These are phyloP conservation scores for Panzeria rudis DNA, from an alignment of 2,888 invertebrate genomes.

Conservation along the genomic window DNA sequence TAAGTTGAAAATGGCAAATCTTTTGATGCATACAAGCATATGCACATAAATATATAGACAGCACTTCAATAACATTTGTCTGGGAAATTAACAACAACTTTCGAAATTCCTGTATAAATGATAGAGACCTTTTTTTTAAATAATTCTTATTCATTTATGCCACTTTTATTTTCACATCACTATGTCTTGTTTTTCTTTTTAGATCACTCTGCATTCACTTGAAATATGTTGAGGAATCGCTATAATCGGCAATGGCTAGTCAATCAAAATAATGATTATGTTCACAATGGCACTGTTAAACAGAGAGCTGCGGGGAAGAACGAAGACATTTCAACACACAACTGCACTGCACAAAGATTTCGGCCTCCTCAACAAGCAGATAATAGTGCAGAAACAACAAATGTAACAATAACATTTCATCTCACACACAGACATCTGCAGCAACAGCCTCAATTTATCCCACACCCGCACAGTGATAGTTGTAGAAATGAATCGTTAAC, in stretches of 20 bases:
- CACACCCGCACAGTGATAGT: slow-evolving; percentile 42
- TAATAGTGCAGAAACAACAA: slow-evolving; percentile 71
- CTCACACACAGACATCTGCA: slow-evolving; percentile 31
- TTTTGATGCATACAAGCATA: not conserved
- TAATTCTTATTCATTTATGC: slow-evolving; percentile 1
- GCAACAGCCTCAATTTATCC: slow-evolving; percentile 23
- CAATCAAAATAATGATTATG: slow-evolving; percentile 71
- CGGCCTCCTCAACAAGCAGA: slow-evolving; percentile 54
- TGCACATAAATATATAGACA: not conserved
- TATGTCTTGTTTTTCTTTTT: slow-evolving; percentile 8
- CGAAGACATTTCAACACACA: slow-evolving; percentile 44
- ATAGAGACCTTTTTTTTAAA: slow-evolving; percentile 29
- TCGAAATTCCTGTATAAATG: slow-evolving; percentile 53
- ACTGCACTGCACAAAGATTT: slow-evolving; percentile 65
- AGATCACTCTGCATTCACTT: slow-evolving; percentile 58
- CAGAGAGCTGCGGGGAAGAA: slow-evolving; percentile 33
- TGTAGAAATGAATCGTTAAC: slow-evolving; percentile 51
- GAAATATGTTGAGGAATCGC: slow-evolving; percentile 79
- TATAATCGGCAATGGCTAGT: slow-evolving; percentile 80
- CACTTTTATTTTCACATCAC: slow-evolving; percentile 42
- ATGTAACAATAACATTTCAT: slow-evolving; percentile 10
- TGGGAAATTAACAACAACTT: slow-evolving; percentile 53
- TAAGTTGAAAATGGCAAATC: slow-evolving; percentile 37
- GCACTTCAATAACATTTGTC: slow-evolving; percentile 17
- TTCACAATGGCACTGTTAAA: slow-evolving; percentile 16